Evolutionary conservation across 2,113 vertebrate genomes (phyloP), one percentile per base, ranked within the genome.

Genomic region (Caloenas nicobarica): DNA sequence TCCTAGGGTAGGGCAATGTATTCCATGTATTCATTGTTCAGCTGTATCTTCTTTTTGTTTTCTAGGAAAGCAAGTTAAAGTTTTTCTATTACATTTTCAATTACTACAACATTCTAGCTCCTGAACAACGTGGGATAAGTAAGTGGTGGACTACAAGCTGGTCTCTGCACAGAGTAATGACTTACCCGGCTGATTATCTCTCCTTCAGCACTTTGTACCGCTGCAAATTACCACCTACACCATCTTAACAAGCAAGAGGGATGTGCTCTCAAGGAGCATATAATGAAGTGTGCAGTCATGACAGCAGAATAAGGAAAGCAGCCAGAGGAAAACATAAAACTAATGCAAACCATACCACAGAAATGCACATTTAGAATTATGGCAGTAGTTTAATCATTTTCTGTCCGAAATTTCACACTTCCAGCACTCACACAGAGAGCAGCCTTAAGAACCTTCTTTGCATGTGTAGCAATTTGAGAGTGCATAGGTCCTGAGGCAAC

Each of bases 161-260:
- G 74, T 80, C 65, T 81, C 65, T 65, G 68, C 62, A 64, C 12
- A 54, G 58, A 64, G 26, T 50, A 92, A 94, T 92, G 86, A 91
- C 77, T 95, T 94, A 76, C 26, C 50, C 61, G 89, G 70, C 53
- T 94, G 86, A 96, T 94, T 94, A 76, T 89, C 77, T 92, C 77
- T 86, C 89, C 77, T 89, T 93, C 77, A 94, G 65, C 44, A 56
- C 69, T 93, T 91, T 87, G 58, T 54, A 81, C 70, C 21, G n/a
- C 66, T 89, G 91, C 73, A 93, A 93, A 95, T 80, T 78, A 89
- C 93, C 92, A 81, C 70, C 92, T 54, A 81, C 70, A 84, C 61
- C 62, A 92, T 46, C 83, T 70, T 93, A 95, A 95, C 74, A 86
- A 95, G 88, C 92, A 92, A 81, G 51, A 84, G 65, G 57, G 77